phyloP scores from a whole-genome alignment of 1,140 invertebrate genomes.

The Atta texana region DNA sequence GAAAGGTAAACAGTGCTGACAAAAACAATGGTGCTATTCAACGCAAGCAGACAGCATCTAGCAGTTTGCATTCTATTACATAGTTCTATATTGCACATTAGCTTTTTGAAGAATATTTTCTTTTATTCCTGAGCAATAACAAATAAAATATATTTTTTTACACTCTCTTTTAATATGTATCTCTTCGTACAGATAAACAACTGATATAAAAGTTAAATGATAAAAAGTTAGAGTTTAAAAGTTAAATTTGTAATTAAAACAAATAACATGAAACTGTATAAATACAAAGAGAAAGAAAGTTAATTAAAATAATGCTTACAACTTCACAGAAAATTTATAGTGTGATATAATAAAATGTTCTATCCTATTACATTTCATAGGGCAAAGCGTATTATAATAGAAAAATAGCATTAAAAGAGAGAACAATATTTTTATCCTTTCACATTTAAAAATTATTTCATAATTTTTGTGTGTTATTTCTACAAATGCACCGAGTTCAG shows the following conservation, averaged over 20 bases:
- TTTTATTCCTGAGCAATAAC: neutral
- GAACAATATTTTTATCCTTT: neutral
- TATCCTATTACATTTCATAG: neutral
- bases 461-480: neutral
- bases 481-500: neutral
- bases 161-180: neutral
- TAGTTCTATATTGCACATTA: neutral
- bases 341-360: slow-evolving; percentile 1
- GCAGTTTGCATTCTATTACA: neutral
- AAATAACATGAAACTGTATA: slow-evolving; percentile 7
- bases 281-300: neutral
- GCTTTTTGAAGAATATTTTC: neutral
- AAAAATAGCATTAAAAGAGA: neutral
- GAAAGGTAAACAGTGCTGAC: slow-evolving; percentile 23
- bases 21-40: slow-evolving; percentile 1
- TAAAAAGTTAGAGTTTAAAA: slow-evolving; percentile 16
- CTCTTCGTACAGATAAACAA: neutral
- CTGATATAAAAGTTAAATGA: slow-evolving; percentile 1
- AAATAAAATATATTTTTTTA: neutral
- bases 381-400: neutral
- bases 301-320: slow-evolving; percentile 23
- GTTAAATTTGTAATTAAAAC: slow-evolving; percentile 10
- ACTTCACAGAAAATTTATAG: neutral
- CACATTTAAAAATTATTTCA: neutral
- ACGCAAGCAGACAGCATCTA: neutral